Evolutionary conservation across 2,888 invertebrate species (phyloP).

Genomic region (Scaptomyza cyrtandrae): DNA sequence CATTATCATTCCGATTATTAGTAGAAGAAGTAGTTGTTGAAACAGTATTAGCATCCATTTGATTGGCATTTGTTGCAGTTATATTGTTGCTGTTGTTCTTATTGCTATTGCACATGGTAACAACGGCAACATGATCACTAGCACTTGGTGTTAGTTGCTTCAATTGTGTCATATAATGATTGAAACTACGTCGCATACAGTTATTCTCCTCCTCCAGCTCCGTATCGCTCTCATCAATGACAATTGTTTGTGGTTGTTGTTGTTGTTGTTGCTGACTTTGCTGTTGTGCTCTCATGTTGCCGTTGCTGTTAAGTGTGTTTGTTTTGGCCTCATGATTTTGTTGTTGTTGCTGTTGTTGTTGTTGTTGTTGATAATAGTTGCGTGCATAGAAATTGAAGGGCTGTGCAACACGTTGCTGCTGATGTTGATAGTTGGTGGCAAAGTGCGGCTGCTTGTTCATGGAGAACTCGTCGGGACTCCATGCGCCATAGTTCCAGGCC

Average conservation of each 20-base stretch:
- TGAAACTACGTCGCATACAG: conserved; percentile 62
- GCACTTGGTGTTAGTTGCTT: conserved; percentile 59
- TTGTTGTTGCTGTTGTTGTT: conserved; percentile 64
- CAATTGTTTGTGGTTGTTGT: conserved; percentile 56
- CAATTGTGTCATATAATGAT: conserved; percentile 70
- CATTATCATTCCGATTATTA: conserved; percentile 38
- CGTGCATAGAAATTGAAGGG: conserved; percentile 73
- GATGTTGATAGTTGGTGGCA: conserved; percentile 55
- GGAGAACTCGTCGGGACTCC: conserved; percentile 78
- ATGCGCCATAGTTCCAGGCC: conserved; percentile 84
- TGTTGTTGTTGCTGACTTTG: conserved; percentile 50
- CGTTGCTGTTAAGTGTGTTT: conserved; percentile 54
- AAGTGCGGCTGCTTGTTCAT: conserved; percentile 60
- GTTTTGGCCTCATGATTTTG: conserved; percentile 48
- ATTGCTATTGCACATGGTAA: conserved; percentile 68
- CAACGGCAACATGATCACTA: conserved; percentile 35
- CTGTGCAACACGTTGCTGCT: conserved; percentile 55
- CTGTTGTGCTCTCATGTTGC: conserved; percentile 53
- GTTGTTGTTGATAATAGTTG: conserved; percentile 64
- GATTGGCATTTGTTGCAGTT: conserved; percentile 68
- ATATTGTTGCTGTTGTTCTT: conserved; percentile 49
- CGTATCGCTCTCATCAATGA: conserved; percentile 72
- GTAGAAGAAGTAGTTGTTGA: conserved; percentile 46
- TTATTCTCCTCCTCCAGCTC: conserved; percentile 56
- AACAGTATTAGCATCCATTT: conserved; percentile 70